Percentiles rank a stretch among this genome's conserved stretches.
phyloP scores from a whole-genome alignment of 2,797 vertebrate genomes.

The Sphenopsis melanotis region DNA sequence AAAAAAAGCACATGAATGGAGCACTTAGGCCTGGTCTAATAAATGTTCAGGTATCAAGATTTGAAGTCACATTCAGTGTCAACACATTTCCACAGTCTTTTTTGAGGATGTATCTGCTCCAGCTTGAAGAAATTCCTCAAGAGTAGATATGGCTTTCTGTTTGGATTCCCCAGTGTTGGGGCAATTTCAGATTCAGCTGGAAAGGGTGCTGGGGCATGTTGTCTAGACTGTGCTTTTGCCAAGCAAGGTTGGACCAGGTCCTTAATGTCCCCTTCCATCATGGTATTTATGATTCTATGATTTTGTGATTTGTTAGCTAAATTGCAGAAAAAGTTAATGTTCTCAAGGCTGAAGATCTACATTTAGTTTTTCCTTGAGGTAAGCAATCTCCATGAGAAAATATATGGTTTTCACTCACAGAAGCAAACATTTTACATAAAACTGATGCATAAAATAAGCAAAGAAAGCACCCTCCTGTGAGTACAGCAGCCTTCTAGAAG shows the following conservation, averaged over 20 bases:
- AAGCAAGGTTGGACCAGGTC: neutral
- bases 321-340: neutral
- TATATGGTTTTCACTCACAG: neutral
- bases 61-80: neutral
- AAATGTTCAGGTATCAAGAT: neutral
- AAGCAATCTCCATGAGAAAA: neutral
- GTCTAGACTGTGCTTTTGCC: neutral
- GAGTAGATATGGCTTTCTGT: neutral
- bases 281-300: neutral
- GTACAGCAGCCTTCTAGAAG: neutral
- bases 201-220: neutral
- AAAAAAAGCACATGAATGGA: neutral
- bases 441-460: neutral
- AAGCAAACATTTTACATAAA: neutral
- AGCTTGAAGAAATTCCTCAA: neutral
- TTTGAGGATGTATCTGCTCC: neutral
- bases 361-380: neutral
- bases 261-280: neutral
- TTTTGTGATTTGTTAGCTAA: neutral
- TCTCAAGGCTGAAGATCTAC: neutral
- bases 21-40: neutral
- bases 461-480: neutral
- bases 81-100: neutral
- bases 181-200: neutral
- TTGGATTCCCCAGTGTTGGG: fast-evolving